A percentile compares a stretch with the other conserved stretches of the same genome.
These are phyloP conservation scores for Heliconius nattereri DNA, from an alignment of 1,140 invertebrate genomes.

Conservation along the genomic window DNA sequence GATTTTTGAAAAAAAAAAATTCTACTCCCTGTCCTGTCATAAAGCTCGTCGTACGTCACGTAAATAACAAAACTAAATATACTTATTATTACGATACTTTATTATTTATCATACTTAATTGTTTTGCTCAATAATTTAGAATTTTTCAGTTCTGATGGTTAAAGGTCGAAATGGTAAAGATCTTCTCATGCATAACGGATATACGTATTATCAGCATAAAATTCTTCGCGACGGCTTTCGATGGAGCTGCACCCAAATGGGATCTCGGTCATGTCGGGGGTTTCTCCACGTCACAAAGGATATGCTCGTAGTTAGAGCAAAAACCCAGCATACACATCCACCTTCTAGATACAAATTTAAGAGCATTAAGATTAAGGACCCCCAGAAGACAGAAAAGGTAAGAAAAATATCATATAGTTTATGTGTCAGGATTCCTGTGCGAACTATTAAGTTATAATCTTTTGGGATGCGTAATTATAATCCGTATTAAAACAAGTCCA, in stretches of 20 bases:
- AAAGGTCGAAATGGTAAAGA: slow-evolving; percentile 69
- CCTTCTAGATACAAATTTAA: slow-evolving; percentile 63
- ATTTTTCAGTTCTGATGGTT: slow-evolving; percentile 70
- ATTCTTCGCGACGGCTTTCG: slow-evolving; percentile 62
- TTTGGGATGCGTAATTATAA: not conserved
- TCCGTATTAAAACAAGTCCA: no score
- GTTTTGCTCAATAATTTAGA: slow-evolving; percentile 10
- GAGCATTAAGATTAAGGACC: slow-evolving; percentile 47
- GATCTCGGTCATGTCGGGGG: slow-evolving; percentile 69
- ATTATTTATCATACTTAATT: not conserved
- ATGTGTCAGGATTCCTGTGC: not conserved
- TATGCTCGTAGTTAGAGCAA: slow-evolving; percentile 65
- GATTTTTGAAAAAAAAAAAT: no score
- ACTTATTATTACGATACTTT: not conserved
- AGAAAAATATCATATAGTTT: slow-evolving; percentile 26
- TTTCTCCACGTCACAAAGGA: slow-evolving; percentile 71
- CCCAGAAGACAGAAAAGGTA: slow-evolving; percentile 41
- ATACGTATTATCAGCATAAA: slow-evolving; percentile 75
- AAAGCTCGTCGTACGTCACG: no score
- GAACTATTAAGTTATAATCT: not conserved
- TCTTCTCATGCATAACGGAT: slow-evolving; percentile 70
- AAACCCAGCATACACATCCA: slow-evolving; percentile 68
- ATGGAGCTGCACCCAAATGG: slow-evolving; percentile 77
- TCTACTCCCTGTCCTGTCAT: not conserved
- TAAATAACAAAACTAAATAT: no score